Evolutionary conservation across 1,140 invertebrate genomes (phyloP).

Genomic region (Asobara japonica): DNA sequence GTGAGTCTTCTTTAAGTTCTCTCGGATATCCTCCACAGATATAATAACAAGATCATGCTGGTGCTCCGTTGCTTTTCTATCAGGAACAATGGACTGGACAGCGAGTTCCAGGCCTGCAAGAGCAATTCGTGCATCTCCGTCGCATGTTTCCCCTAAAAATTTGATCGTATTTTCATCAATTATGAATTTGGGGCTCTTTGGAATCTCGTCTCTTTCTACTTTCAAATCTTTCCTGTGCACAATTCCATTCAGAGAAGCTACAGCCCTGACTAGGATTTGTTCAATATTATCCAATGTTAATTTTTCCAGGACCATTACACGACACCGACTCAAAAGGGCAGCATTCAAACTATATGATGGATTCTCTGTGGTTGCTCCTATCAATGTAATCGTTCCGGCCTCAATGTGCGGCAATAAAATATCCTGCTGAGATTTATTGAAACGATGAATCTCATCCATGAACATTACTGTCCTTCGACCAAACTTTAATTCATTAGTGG

Average conservation of each 20-base stretch:
- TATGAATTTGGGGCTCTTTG: conserved; percentile 48
- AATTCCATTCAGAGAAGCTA: conserved; percentile 58
- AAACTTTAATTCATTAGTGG: conserved; percentile 78
- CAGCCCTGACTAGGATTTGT: conserved; percentile 73
- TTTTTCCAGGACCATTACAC: conserved; percentile 81
- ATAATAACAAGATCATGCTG: conserved; percentile 62
- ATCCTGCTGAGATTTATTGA: conserved; percentile 85
- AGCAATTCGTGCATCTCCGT: conserved; percentile 84
- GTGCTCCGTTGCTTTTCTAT: conserved; percentile 37
- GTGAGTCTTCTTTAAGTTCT: conserved; percentile 73
- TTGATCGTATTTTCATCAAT: conserved; percentile 74
- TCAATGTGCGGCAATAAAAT: conserved; percentile 84
- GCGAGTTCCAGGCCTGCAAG: conserved; percentile 80
- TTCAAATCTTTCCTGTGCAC: conserved; percentile 42
- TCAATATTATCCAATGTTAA: conserved; percentile 70
- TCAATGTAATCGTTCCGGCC: conserved; percentile 80
- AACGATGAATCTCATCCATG: conserved; percentile 90
- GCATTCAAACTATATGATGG: conserved; percentile 86
- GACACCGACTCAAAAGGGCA: conserved; percentile 80
- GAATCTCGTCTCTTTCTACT: conserved; percentile 42
- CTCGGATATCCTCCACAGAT: conserved; percentile 73
- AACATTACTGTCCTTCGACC: conserved; percentile 82
- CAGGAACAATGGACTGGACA: conserved; percentile 67
- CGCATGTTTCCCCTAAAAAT: conserved; percentile 79
- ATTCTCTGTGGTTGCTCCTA: conserved; percentile 91